A percentile compares a stretch with the other conserved stretches of the same genome.
Conservation (phyloP, 2,113 vertebrate species). For the Protobothrops flavoviridis region DNA sequence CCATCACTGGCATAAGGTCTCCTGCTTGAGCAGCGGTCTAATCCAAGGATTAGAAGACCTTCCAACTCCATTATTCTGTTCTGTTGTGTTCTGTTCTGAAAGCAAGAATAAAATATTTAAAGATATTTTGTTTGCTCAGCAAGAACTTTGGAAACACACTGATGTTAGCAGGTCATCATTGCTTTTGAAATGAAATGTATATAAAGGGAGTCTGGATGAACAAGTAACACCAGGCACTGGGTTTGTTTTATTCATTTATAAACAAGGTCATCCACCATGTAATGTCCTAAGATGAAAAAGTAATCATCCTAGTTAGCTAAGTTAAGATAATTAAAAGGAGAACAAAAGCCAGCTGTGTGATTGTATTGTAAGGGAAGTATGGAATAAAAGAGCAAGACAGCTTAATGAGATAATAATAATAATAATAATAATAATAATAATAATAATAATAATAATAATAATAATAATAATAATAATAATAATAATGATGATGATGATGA, state of each 20-base stretch:
- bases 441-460: no score
- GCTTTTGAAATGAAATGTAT: background rate
- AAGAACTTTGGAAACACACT: no score
- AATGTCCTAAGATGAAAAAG: background rate
- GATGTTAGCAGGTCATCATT: no score
- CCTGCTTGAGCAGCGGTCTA: background rate
- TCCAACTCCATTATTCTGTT: background rate
- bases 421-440: no score
- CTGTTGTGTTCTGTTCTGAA: background rate
- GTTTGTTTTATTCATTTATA: background rate
- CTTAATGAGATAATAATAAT: background rate
- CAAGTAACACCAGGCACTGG: background rate
- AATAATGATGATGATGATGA: no score
- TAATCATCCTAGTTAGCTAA: background rate
- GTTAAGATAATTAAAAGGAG: background rate
- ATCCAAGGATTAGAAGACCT: background rate
- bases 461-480: no score
- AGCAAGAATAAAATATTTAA: no score
- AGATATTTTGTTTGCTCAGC: no score
- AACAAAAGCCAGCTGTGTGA: background rate
- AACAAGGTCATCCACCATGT: background rate
- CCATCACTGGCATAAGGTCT: background rate
- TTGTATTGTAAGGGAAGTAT: background rate
- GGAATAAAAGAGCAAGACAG: background rate
- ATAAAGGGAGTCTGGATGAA: background rate